Conservation (phyloP, 1,140 invertebrate genomes). For the Hormaphis cornu region DNA sequence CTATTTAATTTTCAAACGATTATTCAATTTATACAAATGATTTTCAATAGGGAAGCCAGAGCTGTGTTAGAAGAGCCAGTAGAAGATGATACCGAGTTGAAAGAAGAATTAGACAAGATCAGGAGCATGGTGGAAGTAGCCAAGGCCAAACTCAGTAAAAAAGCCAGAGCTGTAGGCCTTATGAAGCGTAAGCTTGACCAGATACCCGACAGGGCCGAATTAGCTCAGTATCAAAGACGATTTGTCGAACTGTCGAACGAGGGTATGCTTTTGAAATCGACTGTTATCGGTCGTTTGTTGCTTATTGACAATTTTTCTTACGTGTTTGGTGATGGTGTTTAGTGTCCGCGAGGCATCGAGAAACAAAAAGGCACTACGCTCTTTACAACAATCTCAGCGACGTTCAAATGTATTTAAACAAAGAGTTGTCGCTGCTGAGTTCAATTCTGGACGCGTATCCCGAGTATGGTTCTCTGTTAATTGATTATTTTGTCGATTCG, state of each 20-base stretch:
- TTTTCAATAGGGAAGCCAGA: conserved; percentile 46
- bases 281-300: conserved; percentile 26
- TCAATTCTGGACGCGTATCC: conserved; percentile 89
- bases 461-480: conserved; percentile 61
- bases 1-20: too few relatives aligned
- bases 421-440: conserved; percentile 83
- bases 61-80: conserved; percentile 34
- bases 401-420: conserved; percentile 80
- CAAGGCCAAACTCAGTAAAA: conserved; percentile 61
- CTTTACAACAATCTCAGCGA: conserved; percentile 94
- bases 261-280: conserved; percentile 51
- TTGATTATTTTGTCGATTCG: neutral
- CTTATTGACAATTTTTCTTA: conserved; percentile 8
- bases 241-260: conserved; percentile 96
- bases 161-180: conserved; percentile 70
- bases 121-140: conserved; percentile 48
- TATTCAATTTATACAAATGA: too few relatives aligned
- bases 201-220: conserved; percentile 80
- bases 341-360: conserved; percentile 89
- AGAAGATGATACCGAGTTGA: conserved; percentile 40
- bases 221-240: conserved; percentile 87
- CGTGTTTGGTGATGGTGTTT: conserved; percentile 40
- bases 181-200: conserved; percentile 76
- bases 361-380: conserved; percentile 95
- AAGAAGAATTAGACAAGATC: conserved; percentile 51